Base-by-base conservation (phyloP, 2,113 vertebrate genomes). In the Scartelaos histophorus region DNA sequence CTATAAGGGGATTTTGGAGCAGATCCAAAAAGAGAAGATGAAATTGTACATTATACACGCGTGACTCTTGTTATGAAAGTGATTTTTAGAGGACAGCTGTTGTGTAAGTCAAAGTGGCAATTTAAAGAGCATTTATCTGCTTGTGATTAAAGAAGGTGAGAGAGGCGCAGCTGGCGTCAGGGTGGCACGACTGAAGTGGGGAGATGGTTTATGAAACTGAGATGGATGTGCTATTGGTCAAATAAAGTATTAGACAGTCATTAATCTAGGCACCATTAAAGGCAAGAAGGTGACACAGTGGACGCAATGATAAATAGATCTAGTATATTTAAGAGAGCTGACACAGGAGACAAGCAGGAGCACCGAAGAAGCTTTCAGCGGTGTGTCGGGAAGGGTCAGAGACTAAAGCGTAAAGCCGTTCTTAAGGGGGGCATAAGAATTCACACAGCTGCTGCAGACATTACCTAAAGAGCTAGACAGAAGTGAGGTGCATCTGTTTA, bases 91-190 rank as follows among this genome's bases (percentile, higher is more conserved):
- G 84, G 66, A 80, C 76, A 90, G 80, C 79, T 86, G 84, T 61
- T 86, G 75, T 87, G 82, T 81, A 80, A 88, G 86, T 84, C 89
- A 88, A 79, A 82, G 66, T 72, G 82, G 72, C 88, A 75, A 78
- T 89, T 83, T 87, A 67, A 77, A 43, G 74, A 82, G 57, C 82
- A 89, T 89, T 85, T 82, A 85, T 86, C 83, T 76, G 76, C 60
- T 70, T 77, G 77, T 80, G 82, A 88, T 88, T 85, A 77, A 85
- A 81, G 56, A 73, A 88, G 86, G 77, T 76, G 85, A 85, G 75
- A 75, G 73, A 76, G 68, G 79, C 80, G 72, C 83, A 85, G 82
- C 76, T 85, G 74, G 73, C 80, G 64, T 69, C 66, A 51, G 82
- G 71, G 57, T 17, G n/a, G 62, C 79, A 73, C 79, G 70, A 86